Conservation (phyloP, 1,140 invertebrate species). For the Reticulitermes speratus region DNA sequence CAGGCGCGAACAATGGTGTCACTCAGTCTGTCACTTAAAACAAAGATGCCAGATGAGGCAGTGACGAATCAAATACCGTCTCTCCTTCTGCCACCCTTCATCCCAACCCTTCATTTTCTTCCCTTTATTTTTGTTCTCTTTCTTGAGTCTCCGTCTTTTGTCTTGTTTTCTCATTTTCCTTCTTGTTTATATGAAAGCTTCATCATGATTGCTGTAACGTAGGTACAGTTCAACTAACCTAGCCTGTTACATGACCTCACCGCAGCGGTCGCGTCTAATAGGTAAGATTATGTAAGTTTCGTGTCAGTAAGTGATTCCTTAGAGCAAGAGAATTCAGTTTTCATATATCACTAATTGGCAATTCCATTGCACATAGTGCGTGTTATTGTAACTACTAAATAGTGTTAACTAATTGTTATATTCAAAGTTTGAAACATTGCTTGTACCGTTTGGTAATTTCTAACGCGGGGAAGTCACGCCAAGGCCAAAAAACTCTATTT, state of each 20-base stretch:
- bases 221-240: neutral
- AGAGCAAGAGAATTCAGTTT: too few relatives aligned
- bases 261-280: neutral
- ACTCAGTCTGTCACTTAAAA: slow-evolving; percentile 34
- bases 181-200: neutral
- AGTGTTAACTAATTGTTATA: too few relatives aligned
- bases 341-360: too few relatives aligned
- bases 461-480: too few relatives aligned
- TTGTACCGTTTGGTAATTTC: too few relatives aligned
- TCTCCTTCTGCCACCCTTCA: neutral
- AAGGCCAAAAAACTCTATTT: too few relatives aligned
- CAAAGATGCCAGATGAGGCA: slow-evolving; percentile 35
- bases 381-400: too few relatives aligned
- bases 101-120: slow-evolving; percentile 6
- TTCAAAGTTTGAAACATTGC: too few relatives aligned
- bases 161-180: neutral
- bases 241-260: neutral
- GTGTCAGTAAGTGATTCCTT: too few relatives aligned
- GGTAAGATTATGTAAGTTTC: too few relatives aligned
- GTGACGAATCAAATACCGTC: slow-evolving; percentile 34
- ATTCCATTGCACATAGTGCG: too few relatives aligned
- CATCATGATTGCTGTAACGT: neutral
- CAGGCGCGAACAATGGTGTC: slow-evolving; percentile 33
- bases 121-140: neutral
- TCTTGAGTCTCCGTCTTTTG: neutral